A percentile compares a stretch with the other conserved stretches of the same genome.
These are phyloP conservation scores for Silurus lanzhouensis DNA, from an alignment of 2,797 vertebrate species.

Conservation along the genomic window DNA sequence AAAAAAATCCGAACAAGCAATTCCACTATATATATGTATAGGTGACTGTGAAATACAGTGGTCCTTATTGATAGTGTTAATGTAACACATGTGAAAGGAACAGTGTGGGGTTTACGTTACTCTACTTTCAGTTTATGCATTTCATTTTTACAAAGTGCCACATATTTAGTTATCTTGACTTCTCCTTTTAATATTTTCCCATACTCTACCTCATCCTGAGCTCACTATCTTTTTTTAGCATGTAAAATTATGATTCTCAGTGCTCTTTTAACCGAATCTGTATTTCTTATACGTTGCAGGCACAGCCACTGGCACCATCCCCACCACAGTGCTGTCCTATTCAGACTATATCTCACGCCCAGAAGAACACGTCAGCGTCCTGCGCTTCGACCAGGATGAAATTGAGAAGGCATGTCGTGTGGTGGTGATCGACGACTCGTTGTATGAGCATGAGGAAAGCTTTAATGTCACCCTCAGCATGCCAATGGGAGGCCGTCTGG, in stretches of 20 bases:
- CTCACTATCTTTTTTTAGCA: neutral
- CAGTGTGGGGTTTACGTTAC: no score
- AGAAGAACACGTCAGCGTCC: constrained; percentile 87
- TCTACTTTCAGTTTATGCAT: no score
- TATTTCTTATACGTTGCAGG: constrained; percentile 63
- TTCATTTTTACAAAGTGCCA: neutral
- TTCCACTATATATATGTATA: no score
- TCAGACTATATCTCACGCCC: constrained; percentile 95
- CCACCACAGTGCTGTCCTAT: constrained; percentile 89
- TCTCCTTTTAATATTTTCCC: neutral
- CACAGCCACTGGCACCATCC: constrained; percentile 86
- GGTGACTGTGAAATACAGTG: no score
- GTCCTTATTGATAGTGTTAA: no score
- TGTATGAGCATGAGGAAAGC: constrained; percentile 87
- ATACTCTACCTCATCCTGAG: neutral
- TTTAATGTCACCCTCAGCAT: constrained; percentile 90
- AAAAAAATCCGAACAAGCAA: no score
- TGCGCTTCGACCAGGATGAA: constrained; percentile 89
- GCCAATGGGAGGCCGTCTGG: constrained; percentile 90
- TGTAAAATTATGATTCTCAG: neutral
- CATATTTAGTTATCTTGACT: neutral
- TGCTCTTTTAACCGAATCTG: constrained; percentile 8
- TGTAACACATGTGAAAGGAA: no score
- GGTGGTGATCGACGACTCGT: constrained; percentile 90
- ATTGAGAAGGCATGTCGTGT: constrained; percentile 84